Conservation (phyloP, 2,797 vertebrate genomes). For the Pantherophis vulpinus region DNA sequence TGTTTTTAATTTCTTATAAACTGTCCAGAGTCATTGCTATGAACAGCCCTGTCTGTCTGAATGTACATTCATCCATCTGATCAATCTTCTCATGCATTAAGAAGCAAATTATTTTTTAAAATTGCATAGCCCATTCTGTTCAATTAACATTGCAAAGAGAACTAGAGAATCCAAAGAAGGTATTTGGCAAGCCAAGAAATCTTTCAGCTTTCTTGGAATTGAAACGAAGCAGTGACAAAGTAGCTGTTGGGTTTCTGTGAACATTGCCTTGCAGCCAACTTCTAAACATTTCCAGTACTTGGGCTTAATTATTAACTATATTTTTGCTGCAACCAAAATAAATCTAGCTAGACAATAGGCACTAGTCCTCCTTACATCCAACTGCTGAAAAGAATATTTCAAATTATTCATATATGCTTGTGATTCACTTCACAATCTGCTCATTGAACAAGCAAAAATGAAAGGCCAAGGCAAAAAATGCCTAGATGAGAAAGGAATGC, state of each 20-base stretch:
- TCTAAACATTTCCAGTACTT: not conserved
- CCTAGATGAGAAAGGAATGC: not conserved
- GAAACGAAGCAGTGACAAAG: not conserved
- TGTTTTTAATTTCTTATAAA: not conserved
- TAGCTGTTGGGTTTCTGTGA: not conserved
- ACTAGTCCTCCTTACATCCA: accelerated
- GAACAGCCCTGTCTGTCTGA: not conserved
- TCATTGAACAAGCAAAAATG: accelerated
- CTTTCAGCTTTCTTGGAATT: not conserved
- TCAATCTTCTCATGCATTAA: not conserved
- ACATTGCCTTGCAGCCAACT: accelerated
- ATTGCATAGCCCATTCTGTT: not conserved
- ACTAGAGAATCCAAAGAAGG: not conserved
- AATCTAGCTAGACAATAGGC: accelerated
- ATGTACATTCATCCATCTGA: not conserved
- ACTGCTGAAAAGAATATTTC: not conserved
- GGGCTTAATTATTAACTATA: constrained; percentile 23
- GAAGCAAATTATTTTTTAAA: not conserved
- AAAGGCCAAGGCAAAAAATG: not conserved
- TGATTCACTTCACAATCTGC: not conserved
- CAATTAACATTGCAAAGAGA: not conserved
- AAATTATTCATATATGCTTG: not conserved
- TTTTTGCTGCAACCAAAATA: constrained; percentile 14
- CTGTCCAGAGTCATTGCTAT: not conserved
- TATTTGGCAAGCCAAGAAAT: not conserved